Evolutionary conservation across 2,113 vertebrate species (phyloP).

Genomic region (Promerops cafer): DNA sequence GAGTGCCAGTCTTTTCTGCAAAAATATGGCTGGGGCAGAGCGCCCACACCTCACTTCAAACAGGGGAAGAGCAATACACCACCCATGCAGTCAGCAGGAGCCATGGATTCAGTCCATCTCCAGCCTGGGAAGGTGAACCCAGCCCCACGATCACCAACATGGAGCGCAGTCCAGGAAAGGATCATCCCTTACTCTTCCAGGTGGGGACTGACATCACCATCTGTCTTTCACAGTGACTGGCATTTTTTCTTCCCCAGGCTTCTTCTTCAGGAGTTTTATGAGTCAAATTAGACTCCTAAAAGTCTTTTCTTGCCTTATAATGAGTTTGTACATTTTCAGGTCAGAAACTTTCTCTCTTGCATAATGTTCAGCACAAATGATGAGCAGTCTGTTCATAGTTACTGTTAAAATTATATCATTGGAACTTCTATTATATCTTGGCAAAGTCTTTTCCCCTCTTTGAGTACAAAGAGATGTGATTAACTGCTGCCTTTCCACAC

Average conservation of each 20-base stretch:
- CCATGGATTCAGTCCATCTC: background rate
- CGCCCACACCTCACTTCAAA: background rate
- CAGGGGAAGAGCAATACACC: background rate
- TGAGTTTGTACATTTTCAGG: conserved; percentile 26
- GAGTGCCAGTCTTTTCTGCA: conserved; percentile 13
- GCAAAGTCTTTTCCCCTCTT: background rate
- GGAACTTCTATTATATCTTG: conserved; percentile 1
- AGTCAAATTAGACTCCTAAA: background rate
- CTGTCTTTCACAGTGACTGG: background rate
- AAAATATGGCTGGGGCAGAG: conserved; percentile 3
- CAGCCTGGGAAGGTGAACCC: background rate
- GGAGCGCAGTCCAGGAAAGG: background rate
- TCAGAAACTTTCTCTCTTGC: conserved; percentile 32
- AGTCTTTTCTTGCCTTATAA: background rate
- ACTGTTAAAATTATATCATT: conserved; percentile 33
- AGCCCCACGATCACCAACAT: rapidly evolving
- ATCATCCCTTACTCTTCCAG: background rate
- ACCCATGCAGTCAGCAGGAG: background rate
- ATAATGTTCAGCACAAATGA: background rate
- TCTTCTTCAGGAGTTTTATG: background rate
- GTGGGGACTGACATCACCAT: background rate
- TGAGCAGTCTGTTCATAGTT: conserved; percentile 15
- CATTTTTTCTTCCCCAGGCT: background rate
- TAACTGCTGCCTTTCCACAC: conserved; percentile 26
- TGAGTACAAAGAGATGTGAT: conserved; percentile 17